phyloP scores from a whole-genome alignment of 2,113 vertebrate species.

The Astatoreochromis straeleni region DNA sequence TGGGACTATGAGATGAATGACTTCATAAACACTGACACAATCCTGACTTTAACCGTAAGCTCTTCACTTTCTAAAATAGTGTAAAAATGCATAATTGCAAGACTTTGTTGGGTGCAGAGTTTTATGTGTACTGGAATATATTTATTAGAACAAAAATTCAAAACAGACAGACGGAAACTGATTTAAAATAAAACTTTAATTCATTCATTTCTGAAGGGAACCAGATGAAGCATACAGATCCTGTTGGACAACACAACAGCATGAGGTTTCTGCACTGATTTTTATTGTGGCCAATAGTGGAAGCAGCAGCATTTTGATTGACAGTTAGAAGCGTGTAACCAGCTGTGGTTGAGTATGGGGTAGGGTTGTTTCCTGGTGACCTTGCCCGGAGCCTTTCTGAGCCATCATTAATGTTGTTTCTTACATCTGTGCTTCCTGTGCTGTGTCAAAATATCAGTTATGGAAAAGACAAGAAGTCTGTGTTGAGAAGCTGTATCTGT shows the following conservation, averaged over 20 bases:
- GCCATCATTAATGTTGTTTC: not conserved
- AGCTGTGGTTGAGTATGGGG: not conserved
- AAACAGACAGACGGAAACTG: not conserved
- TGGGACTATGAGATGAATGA: not conserved
- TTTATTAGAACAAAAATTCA: not conserved
- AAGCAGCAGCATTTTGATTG: not conserved
- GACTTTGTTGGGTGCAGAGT: not conserved
- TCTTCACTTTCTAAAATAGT: not conserved
- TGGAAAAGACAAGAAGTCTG: not conserved
- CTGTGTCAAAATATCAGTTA: not conserved
- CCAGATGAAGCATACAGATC: not conserved
- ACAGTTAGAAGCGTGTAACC: not conserved
- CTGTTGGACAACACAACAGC: too few relatives aligned
- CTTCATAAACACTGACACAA: not conserved
- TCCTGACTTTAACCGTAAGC: not conserved
- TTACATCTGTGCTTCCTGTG: not conserved
- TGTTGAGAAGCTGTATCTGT: accelerated
- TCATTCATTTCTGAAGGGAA: not conserved
- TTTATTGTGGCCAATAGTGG: not conserved
- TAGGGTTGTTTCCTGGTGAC: not conserved
- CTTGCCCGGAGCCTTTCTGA: not conserved
- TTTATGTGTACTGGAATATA: accelerated
- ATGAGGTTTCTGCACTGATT: not conserved
- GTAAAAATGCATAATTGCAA: not conserved
- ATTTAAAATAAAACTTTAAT: not conserved